Evolutionary conservation across 2,113 vertebrate genomes (phyloP), one percentile per base, ranked within the genome.

Genomic region (Gymnorhina tibicen): DNA sequence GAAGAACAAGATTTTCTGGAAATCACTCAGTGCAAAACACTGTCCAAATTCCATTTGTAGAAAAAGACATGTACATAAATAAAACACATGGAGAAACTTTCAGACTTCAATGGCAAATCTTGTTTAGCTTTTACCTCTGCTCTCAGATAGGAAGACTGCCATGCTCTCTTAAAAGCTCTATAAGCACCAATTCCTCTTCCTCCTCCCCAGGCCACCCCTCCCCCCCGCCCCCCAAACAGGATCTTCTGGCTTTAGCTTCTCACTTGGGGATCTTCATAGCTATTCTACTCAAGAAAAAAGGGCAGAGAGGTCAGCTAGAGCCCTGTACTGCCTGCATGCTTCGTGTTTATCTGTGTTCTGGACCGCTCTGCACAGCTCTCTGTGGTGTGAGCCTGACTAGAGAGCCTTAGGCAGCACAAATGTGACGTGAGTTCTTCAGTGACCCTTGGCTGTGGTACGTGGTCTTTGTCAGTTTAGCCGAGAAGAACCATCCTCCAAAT

Each of bases 1-100:
- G 67, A 95, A 95, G 93, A 97, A 89, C 68, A 95, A 83, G 78
- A 73, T 77, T 97, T 97, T 96, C 96, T 96, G 97, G 96, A 96
- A 97, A 90, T 75, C 55, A 53, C 30, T 89, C 6, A 4, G 13
- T 59, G 26, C 39, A 79, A 55, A 91, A 80, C 14, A 59, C 50
- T 53, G 41, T 73, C 75, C 94, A 95, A 84, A 91, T 78, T 91
- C 92, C 30, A 41, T 79, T 47, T 78, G 58, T 90, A 87, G 23
- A 1, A 87, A 90, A 74, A 87, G 82, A 8, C 79, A 64, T 13
- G 4, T 64, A 66, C 30, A n/a, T 69, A 86, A 74, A 87, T 47
- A 27, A 78, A 89, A 49, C n/a, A 60, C 11, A 19, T 0, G 1
- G 16, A 26, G 52, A 91, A 56, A 42, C 66, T 84, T 69, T 81